Base-by-base conservation (phyloP, 2,888 invertebrate genomes). In the Arge pagana region DNA sequence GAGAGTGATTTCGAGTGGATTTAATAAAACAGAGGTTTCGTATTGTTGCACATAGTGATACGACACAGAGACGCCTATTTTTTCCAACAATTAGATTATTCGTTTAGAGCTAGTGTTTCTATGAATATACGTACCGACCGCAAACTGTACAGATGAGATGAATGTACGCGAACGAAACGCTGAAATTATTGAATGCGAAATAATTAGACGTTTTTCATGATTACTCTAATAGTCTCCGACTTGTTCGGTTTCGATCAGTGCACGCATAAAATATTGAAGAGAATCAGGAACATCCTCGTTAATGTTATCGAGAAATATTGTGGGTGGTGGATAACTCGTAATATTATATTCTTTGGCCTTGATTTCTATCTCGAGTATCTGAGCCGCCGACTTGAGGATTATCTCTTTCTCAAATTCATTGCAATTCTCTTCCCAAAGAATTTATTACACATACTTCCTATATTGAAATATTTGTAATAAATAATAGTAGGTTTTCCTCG, bases 41-140 rank as follows among this genome's bases (percentile, higher is more conserved):
- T 50, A 48, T 24, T 49, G 40, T 31, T 43, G 31, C 24, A 52
- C 16, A 21, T 15, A 15, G 11, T 43, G 11, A 37, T 55, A 55
- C 23, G 50, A 52, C 31, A 49, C 39, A 16, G 31, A 35, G 10
- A 52, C 21, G 13, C 52, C 50, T 18, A 45, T 26, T 45, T 50
- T 39, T 5, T 37, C 35, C 18, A 55, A 16, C 7, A 55, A 13
- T 28, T 55, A 50, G 28, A 55, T 50, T 15, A 50, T 40, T 5
- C 21, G 30, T 41, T 13, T 45, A 1, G 53, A 55, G 6, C 52
- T 53, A n/a, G 28, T 40, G 30, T 53, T 55, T 33, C 41, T 42
- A 13, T 51, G 41, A 37, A 55, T 28, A 18, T 50, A 55, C 7
- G 37, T 50, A 13, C 24, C 54, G 2, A 54, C 10, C 24, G 52